Evolutionary conservation across 2,797 vertebrate genomes (phyloP).

Genomic region (Chromobotia macracanthus): DNA sequence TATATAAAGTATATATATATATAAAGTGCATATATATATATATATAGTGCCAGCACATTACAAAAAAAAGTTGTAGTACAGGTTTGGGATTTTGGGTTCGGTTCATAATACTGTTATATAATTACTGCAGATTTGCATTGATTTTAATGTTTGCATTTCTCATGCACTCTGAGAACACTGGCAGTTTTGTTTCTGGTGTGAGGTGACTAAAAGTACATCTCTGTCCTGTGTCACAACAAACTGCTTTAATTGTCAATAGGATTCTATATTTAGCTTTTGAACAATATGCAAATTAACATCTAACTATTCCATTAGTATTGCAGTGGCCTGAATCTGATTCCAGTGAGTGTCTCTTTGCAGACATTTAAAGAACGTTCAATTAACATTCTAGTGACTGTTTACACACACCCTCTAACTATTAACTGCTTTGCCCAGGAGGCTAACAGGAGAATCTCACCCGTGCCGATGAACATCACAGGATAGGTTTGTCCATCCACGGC

Average conservation of each 20-base stretch:
- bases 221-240: background rate
- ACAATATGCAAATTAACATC: background rate
- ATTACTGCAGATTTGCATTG: slow-evolving; percentile 7
- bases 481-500: slow-evolving; percentile 70
- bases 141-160: background rate
- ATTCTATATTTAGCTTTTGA: background rate
- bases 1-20: no score
- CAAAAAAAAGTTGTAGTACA: no score
- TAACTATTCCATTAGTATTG: background rate
- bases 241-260: background rate
- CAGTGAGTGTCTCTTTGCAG: background rate
- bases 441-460: slow-evolving; percentile 66
- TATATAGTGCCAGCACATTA: no score
- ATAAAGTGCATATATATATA: no score
- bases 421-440: slow-evolving; percentile 12
- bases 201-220: no score
- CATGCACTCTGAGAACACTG: background rate
- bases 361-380: background rate
- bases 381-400: slow-evolving; percentile 19
- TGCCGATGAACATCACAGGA: slow-evolving; percentile 79
- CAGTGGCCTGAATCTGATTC: background rate
- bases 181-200: background rate
- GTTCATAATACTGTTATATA: background rate
- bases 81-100: background rate
- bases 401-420: slow-evolving; percentile 21